Conservation (phyloP, 2,888 invertebrate species). For the Nemotelus nigrinus region DNA sequence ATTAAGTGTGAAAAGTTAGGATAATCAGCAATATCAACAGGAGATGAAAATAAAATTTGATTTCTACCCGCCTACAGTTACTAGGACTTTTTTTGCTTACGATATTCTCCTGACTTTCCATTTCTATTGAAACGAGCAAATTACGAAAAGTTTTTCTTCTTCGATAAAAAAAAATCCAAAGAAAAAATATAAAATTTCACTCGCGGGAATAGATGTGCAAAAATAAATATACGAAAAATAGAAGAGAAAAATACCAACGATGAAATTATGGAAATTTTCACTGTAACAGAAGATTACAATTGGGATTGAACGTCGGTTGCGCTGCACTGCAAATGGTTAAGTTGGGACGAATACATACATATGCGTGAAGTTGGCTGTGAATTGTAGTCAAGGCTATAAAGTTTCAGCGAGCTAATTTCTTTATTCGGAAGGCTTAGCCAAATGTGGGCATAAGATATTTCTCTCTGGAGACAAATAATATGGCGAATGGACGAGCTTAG, state of each 20-base stretch:
- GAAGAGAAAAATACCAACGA: not conserved
- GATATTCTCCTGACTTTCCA: too few species aligned
- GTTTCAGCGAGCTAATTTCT: not conserved
- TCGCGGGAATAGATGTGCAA: not conserved
- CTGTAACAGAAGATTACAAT: not conserved
- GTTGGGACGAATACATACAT: too few species aligned
- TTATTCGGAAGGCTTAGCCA: constrained; percentile 1
- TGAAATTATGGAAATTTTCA: constrained; percentile 13
- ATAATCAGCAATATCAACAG: constrained; percentile 29
- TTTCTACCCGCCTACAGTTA: not conserved
- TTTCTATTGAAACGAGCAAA: too few species aligned
- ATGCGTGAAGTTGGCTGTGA: too few species aligned
- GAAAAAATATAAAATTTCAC: not conserved
- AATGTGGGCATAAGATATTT: not conserved
- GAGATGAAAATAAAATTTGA: not conserved
- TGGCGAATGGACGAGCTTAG: not conserved
- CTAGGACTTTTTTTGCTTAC: too few species aligned
- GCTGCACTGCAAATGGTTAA: too few species aligned
- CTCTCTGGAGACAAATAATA: constrained; percentile 10
- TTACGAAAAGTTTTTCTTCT: too few species aligned
- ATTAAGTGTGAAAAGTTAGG: not conserved
- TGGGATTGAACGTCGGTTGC: not conserved
- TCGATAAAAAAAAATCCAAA: too few species aligned
- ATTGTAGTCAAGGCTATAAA: not conserved
- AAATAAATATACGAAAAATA: too few species aligned